phyloP scores from a whole-genome alignment of 2,797 vertebrate species.

The Esox masquinongy region DNA sequence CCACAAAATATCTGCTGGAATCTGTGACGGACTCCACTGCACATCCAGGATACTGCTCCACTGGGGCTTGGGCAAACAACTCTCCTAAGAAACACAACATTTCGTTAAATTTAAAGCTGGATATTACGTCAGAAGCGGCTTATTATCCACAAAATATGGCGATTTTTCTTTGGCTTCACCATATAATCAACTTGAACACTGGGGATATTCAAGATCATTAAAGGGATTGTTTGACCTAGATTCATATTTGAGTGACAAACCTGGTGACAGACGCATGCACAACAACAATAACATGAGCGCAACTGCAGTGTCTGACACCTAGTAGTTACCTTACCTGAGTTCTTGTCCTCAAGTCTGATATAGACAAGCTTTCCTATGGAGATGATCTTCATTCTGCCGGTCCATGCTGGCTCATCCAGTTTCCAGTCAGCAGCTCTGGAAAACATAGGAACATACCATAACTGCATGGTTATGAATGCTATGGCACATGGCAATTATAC shows the following conservation, averaged over 20 bases:
- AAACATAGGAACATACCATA: conserved; percentile 13
- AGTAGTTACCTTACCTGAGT: conserved; percentile 69
- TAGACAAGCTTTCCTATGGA: conserved; percentile 84
- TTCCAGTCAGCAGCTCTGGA: conserved; percentile 95
- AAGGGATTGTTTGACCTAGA: too few species aligned
- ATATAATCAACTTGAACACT: too few species aligned
- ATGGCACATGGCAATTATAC: neutral
- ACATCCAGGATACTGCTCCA: conserved; percentile 90
- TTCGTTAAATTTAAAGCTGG: neutral
- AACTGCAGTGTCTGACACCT: neutral
- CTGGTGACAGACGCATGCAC: too few species aligned
- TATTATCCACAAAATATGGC: neutral
- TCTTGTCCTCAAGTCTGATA: conserved; percentile 93
- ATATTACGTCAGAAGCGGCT: neutral
- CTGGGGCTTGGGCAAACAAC: conserved; percentile 91
- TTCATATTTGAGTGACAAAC: too few species aligned
- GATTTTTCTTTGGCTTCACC: too few species aligned
- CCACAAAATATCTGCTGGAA: conserved; percentile 94
- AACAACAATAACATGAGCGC: neutral
- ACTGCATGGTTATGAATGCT: neutral
- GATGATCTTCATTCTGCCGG: conserved; percentile 89
- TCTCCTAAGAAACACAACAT: conserved; percentile 77
- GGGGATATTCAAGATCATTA: too few species aligned
- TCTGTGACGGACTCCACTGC: conserved; percentile 88
- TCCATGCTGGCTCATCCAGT: conserved; percentile 94